These are phyloP conservation scores for Scaptomyza pallida DNA, from an alignment of 1,140 invertebrate species.

Conservation along the genomic window DNA sequence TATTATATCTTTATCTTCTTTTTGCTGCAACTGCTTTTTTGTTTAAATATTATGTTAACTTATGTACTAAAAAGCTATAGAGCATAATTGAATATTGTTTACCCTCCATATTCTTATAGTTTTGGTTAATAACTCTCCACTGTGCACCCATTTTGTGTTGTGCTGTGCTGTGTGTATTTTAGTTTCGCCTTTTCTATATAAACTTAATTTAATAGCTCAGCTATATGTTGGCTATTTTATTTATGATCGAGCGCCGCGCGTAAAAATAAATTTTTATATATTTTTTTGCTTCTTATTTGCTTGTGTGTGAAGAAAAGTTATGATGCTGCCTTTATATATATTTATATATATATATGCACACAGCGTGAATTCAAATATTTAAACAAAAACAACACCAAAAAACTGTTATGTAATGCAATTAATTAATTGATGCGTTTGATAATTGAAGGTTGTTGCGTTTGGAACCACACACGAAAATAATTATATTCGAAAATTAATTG, in stretches of 20 bases:
- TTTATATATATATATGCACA: background rate
- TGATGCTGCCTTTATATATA: background rate
- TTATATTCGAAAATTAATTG: conserved; percentile 19
- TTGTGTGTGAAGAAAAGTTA: conserved; percentile 4
- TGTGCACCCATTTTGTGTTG: conserved; percentile 68
- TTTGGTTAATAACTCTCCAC: conserved; percentile 78
- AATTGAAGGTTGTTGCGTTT: conserved; percentile 19
- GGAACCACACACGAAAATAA: conserved; percentile 50
- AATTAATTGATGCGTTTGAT: conserved; percentile 55
- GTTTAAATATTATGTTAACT: background rate
- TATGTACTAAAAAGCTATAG: background rate
- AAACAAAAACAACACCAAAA: background rate
- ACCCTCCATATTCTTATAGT: conserved; percentile 83
- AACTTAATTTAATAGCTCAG: conserved; percentile 21
- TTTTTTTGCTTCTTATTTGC: conserved; percentile 34
- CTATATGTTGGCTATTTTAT: conserved; percentile 31
- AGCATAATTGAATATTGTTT: conserved; percentile 45
- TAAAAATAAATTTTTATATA: conserved; percentile 70
- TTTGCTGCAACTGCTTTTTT: background rate
- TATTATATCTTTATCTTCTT: background rate
- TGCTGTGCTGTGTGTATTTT: conserved; percentile 7
- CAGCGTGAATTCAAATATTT: too few relatives aligned
- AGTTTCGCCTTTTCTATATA: conserved; percentile 4
- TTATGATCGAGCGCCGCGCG: conserved; percentile 55
- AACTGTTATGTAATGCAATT: conserved; percentile 20